A percentile compares a stretch with the other conserved stretches of the same genome.
Evolutionary conservation across 2,797 vertebrate species (phyloP).

Genomic region (Aeoliscus strigatus): DNA sequence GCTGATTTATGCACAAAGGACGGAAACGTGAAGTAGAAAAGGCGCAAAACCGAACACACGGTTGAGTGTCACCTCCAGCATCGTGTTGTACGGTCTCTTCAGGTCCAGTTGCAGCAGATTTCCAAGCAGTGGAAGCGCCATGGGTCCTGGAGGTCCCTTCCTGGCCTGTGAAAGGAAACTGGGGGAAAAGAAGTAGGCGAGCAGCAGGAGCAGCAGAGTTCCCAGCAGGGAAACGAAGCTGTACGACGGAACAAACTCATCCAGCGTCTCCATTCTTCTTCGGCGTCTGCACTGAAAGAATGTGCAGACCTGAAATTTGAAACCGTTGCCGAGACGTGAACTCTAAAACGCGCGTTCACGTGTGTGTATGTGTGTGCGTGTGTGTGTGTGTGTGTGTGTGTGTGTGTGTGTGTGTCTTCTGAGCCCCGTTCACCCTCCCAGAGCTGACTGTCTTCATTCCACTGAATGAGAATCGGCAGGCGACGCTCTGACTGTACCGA

Average conservation of each 20-base stretch:
- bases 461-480: too few relatives aligned
- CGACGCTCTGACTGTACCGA: too few relatives aligned
- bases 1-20: constrained; percentile 6
- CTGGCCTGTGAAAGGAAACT: neutral
- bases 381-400: too few relatives aligned
- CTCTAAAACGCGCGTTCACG: too few relatives aligned
- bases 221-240: constrained; percentile 14
- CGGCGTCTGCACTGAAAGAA: too few relatives aligned
- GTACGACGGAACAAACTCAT: constrained; percentile 1
- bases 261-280: constrained; percentile 24
- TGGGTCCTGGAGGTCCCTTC: constrained; percentile 61
- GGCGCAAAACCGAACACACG: too few relatives aligned
- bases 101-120: constrained; percentile 61
- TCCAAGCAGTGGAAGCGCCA: constrained; percentile 57
- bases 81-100: constrained; percentile 26
- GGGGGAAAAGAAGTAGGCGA: constrained; percentile 16
- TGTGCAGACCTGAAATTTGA: too few relatives aligned
- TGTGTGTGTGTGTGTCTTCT: too few relatives aligned
- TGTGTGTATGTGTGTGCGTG: too few relatives aligned
- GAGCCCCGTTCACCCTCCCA: too few relatives aligned
- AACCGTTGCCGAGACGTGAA: too few relatives aligned
- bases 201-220: constrained; percentile 25
- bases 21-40: neutral
- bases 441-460: too few relatives aligned
- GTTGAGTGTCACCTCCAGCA: constrained; percentile 41